Evolutionary conservation across 1,140 invertebrate species (phyloP).

Genomic region (Branchinecta lynchi): DNA sequence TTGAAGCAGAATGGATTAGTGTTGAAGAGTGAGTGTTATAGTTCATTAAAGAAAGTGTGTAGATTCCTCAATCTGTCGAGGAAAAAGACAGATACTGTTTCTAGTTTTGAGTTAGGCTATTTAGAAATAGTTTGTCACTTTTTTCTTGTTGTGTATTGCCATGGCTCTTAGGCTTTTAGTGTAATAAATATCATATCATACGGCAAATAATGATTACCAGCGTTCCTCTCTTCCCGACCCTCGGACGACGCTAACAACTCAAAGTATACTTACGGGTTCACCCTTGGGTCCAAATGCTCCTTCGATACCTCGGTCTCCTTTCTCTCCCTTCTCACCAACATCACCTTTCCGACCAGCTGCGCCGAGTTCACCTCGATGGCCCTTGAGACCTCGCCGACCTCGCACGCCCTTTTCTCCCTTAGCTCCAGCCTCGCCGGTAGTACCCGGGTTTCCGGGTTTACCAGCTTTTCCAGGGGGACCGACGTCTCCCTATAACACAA

Average conservation of each 20-base stretch:
- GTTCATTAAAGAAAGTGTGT: too few relatives aligned
- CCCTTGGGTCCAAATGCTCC: slow-evolving; percentile 50
- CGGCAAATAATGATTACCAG: too few relatives aligned
- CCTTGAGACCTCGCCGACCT: slow-evolving; percentile 50
- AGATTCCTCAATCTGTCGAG: too few relatives aligned
- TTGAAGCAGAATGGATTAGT: too few relatives aligned
- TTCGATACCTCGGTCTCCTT: slow-evolving; percentile 40
- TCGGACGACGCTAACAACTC: background rate
- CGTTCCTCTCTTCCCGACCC: too few relatives aligned
- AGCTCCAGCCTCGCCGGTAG: slow-evolving; percentile 42
- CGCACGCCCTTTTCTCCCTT: slow-evolving; percentile 49
- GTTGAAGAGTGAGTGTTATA: too few relatives aligned
- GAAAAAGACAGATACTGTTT: too few relatives aligned
- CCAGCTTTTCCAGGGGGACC: slow-evolving; percentile 46
- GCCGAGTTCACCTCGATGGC: slow-evolving; percentile 53
- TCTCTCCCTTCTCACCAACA: slow-evolving; percentile 51
- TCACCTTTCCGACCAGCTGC: slow-evolving; percentile 49
- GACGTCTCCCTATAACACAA: slow-evolving; percentile 44
- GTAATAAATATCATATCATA: too few relatives aligned
- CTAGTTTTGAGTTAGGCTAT: too few relatives aligned
- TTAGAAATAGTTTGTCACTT: too few relatives aligned
- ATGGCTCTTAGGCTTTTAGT: too few relatives aligned
- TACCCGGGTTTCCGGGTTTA: slow-evolving; percentile 40
- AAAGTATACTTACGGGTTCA: slow-evolving; percentile 34
- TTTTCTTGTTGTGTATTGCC: too few relatives aligned